Base-by-base conservation (phyloP, 2,113 vertebrate species). In the Rana temporaria region DNA sequence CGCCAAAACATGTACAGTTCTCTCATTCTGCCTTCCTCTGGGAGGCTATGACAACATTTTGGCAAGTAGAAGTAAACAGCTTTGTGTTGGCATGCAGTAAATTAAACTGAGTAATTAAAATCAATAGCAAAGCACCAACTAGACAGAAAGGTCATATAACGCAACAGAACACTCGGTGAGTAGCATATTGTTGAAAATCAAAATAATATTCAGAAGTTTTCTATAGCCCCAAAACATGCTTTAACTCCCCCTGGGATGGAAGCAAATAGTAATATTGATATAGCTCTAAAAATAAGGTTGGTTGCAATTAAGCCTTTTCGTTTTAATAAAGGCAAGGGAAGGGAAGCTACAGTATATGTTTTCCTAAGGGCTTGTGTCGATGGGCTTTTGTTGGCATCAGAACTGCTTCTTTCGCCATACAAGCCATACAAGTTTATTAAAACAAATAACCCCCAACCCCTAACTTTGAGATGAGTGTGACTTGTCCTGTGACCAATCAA, bases 21-120 rank as follows among this genome's bases (percentile, higher is more conserved):
- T 91, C 85, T 88, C 84, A 88, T 90, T 90, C 92, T 87, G 80
- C 84, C 73, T 89, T 94, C 89, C 92, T 92, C 89, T 89, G 90
- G 91, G 91, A 94, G 90, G 88, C 89, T 92, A 89, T 89, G 89
- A 90, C 91, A 94, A 93, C 92, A 91, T 93, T 91, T 91, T 91
- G 88, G 91, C 92, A 92, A 89, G 92, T 95, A 90, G 85, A 89
- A 92, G 92, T 94, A 93, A 95, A 92, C 93, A 94, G 93, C 90
- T 93, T 93, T 90, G 90, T 91, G 90, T 94, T 91, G 92, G 94
- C 93, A 93, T 90, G 91, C 92, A 91, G 90, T 94, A 93, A 94
- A 95, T 93, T 94, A 93, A 92, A 93, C 91, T 90, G 90, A 89
- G 85, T 95, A 97, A 98, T 98, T 98, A 97, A 98, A 99, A 98